Base-by-base conservation (phyloP, 2,888 invertebrate genomes). In the Oeneis ivallda region DNA sequence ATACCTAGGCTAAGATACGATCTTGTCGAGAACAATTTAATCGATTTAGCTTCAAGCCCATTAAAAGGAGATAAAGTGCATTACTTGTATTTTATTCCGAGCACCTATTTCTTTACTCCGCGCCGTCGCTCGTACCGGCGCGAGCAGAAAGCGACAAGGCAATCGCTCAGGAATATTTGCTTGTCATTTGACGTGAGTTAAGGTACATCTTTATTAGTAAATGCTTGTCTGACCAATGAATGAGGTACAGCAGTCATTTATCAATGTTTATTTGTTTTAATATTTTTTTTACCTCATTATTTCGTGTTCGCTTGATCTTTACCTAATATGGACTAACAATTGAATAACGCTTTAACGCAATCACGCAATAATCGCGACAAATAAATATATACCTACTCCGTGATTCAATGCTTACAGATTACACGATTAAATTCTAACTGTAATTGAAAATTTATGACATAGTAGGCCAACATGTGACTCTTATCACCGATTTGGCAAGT, bases 81-180 rank as follows among this genome's bases (percentile, higher is more conserved):
- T 65, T 65, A 67, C 61, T 45, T 26, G 32, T 67, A 62, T 67
- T 63, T 65, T 67, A 57, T 58, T 64, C 56, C 60, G 50, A 43
- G 47, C 53, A 58, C 26, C 63, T 61, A 67, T 62, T 68, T 68
- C 64, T 70, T 68, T 66, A 70, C 65, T 45, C 47, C 65, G 67
- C n/a, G n/a, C n/a, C n/a, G n/a, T n/a, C n/a, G n/a, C n/a, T 66
- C 61, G 49, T 47, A 53, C 64, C 54, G 59, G 62, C 62, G 62
- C 64, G 47, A 61, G 67, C 63, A 53, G 50, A 67, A 57, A 70
- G 43, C 59, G 70, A 64, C 69, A 65, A 56, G 65, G 65, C 61
- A 70, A 70, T 70, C 67, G 59, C 17, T 70, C 62, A 70, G 45
- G 58, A 65, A 67, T 65, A 70, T 70, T 65, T 64, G 70, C 70